Evolutionary conservation across 2,888 invertebrate species (phyloP), one percentile per base, ranked within the genome.

Genomic region (Strigamia maritima): DNA sequence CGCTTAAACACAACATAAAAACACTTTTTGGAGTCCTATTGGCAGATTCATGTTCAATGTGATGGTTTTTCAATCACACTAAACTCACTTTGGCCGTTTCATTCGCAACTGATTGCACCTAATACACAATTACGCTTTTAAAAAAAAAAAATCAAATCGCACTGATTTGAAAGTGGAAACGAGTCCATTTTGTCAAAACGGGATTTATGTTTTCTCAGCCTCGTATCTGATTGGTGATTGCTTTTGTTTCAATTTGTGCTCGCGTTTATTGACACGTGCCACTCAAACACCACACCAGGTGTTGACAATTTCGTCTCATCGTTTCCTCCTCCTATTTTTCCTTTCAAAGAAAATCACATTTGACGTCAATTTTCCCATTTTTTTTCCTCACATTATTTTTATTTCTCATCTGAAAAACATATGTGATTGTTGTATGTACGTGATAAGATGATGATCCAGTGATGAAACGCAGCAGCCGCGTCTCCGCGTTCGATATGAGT

Each of bases 251-350:
- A 75, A 75, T 75, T 75, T 75, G 75, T 14, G 75, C 35, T 28
- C n/a, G 24, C n/a, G 28, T 75, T 31, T 75, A 75, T 75, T 75
- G 75, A 75, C 75, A 75, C 75, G 75, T 75, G 75, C 75, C 75
- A 75, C 31, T 75, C 75, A 75, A 28, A 4, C n/a, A 10, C 24
- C 35, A 26, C 70, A 16, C 40, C 40, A 60, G 60, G 60, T 60
- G 60, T 60, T 60, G 60, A 60, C 60, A 60, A 40, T 40, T n/a
- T 19, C 19, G 60, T 60, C 22, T 60, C 60, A 60, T 60, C 60
- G 19, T 60, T 60, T 60, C 22, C 60, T 60, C 24, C 60, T 60
- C 60, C 60, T 19, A 22, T 60, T 60, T 60, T 16, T 7, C 31
- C 31, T 7, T 31, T 2, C 60, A 60, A 60, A 19, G 24, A 40